These are phyloP conservation scores for Benthosema pterotum DNA, from an alignment of 2,797 vertebrate species.

Conservation along the genomic window DNA sequence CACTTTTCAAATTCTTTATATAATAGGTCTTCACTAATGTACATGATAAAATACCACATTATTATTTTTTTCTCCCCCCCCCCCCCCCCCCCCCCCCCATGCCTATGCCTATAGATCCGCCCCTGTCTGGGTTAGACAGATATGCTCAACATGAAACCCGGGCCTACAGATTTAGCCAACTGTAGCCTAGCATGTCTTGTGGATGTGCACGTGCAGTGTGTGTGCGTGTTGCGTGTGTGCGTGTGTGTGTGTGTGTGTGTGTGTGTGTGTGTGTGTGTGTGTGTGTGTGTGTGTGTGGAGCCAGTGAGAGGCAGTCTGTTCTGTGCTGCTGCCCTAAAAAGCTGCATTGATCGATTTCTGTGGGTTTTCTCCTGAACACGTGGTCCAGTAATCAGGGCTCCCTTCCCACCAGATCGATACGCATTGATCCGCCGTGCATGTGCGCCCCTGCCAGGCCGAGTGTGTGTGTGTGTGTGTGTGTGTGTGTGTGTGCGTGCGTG, in stretches of 20 bases:
- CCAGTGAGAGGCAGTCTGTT: constrained; percentile 74
- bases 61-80: no score
- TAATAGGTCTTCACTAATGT: no score
- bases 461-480: constrained; percentile 53
- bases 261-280: neutral
- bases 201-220: no score
- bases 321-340: constrained; percentile 86
- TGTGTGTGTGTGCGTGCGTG: constrained; percentile 34
- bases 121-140: no score
- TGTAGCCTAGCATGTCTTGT: no score
- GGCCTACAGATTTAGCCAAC: no score
- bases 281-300: constrained; percentile 36
- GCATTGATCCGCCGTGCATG: constrained; percentile 70
- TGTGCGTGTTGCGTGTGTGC: constrained; percentile 13
- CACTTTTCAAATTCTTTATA: no score
- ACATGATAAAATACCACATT: no score
- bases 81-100: no score
- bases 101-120: no score
- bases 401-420: constrained; percentile 85
- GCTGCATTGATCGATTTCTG: constrained; percentile 89
- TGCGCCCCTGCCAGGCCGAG: constrained; percentile 35
- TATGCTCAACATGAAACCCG: no score
- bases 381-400: constrained; percentile 88
- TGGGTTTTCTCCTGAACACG: constrained; percentile 86
- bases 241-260: neutral